A percentile compares a stretch with the other conserved stretches of the same genome.
These are phyloP conservation scores for Xestia c-nigrum DNA, from an alignment of 2,888 invertebrate species.

Conservation along the genomic window DNA sequence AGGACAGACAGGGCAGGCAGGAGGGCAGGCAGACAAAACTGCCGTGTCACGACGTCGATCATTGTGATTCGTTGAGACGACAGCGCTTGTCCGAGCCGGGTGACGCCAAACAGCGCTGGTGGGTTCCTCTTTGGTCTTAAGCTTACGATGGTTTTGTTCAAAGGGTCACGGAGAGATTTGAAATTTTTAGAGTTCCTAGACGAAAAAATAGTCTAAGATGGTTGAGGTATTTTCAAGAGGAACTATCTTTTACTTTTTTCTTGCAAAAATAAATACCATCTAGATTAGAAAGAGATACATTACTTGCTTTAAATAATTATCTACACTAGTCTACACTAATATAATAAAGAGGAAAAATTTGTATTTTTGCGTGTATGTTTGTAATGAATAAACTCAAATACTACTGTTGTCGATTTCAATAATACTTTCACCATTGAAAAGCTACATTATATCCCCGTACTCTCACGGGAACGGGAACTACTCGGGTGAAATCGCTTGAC, in stretches of 20 bases:
- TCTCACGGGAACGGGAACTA: too few species aligned
- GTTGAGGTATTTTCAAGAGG: neutral
- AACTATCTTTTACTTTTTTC: neutral
- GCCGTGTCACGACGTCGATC: conserved; percentile 85
- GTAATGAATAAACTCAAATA: too few species aligned
- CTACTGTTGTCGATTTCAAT: too few species aligned
- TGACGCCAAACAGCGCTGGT: conserved; percentile 81
- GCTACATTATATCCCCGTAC: too few species aligned
- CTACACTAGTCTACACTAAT: too few species aligned
- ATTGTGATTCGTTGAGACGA: conserved; percentile 87
- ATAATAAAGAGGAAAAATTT: too few species aligned
- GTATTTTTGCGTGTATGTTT: too few species aligned
- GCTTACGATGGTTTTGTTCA: neutral
- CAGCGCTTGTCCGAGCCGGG: conserved; percentile 81
- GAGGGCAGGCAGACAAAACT: conserved; percentile 69
- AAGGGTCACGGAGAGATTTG: neutral
- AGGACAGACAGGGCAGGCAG: conserved; percentile 40
- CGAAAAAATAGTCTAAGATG: neutral
- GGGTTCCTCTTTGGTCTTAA: conserved; percentile 68
- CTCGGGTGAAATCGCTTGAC: too few species aligned
- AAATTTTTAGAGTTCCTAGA: neutral
- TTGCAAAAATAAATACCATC: neutral
- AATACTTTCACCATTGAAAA: too few species aligned
- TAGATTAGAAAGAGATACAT: neutral
- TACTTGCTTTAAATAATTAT: neutral